Evolutionary conservation across 2,888 invertebrate genomes (phyloP), one percentile per base, ranked within the genome.

Genomic region (Eucriotettix oculatus): DNA sequence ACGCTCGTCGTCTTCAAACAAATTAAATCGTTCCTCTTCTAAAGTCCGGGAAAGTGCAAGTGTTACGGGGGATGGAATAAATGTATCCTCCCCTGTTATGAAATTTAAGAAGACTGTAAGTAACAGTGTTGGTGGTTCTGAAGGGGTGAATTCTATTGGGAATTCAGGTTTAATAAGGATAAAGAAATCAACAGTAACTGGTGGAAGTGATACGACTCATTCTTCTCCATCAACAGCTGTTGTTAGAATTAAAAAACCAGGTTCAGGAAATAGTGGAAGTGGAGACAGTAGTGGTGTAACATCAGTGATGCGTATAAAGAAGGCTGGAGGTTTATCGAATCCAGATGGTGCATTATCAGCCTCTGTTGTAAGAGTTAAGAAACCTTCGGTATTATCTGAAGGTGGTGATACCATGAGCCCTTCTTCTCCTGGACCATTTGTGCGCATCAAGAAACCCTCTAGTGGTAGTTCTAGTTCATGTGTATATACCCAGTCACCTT

Each of bases 371-470:
- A 57, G 57, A 48, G 48, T 57, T n/a, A 57, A 57, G 40, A 57
- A 48, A 57, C 57, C 57, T 16, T n/a, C 12, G 9, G 48, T n/a
- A n/a, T 48, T 10, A 17, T 52, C 12, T 40, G 57, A 48, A 44
- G 29, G 12, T 43, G 44, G 44, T 10, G 48, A 48, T 9, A n/a
- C 14, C 14, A 12, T 14, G 5, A 48, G 12, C 48, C 48, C 48
- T 14, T 48, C 48, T 48, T 48, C 48, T 14, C 48, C 48, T 48
- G 48, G 48, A 14, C 48, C 59, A 29, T 41, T 59, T 55, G 58
- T 52, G 40, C 54, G 58, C 14, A 58, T 61, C 41, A 61, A 61
- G 58, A 58, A 61, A 29, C 60, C 60, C 17, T n/a, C 60, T n/a
- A 16, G 55, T 44, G 42, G 40, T 59, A 41, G 57, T 57, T 60